Percentiles rank a stretch among this genome's conserved stretches.
These are phyloP conservation scores for Cyrtodaria siliqua DNA, from an alignment of 2,888 invertebrate genomes.

Conservation along the genomic window DNA sequence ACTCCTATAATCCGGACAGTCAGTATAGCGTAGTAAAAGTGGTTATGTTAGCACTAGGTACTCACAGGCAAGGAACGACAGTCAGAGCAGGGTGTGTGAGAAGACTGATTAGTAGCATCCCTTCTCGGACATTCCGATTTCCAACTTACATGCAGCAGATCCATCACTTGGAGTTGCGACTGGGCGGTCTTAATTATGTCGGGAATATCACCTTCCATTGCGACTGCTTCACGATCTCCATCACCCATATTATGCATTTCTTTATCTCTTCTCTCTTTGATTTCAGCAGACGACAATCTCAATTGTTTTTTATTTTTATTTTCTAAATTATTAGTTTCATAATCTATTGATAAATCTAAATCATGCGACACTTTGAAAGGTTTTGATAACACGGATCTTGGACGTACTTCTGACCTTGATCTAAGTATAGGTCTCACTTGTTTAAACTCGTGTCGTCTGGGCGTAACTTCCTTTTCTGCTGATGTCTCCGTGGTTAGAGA, in stretches of 20 bases:
- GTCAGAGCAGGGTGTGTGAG: conserved; percentile 67
- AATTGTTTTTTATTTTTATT: too few relatives aligned
- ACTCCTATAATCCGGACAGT: too few relatives aligned
- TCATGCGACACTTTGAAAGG: conserved; percentile 60
- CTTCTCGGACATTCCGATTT: conserved; percentile 66
- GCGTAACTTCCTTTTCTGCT: background rate
- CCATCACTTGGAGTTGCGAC: conserved; percentile 69
- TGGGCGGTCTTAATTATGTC: conserved; percentile 55
- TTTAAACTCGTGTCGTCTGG: too few relatives aligned
- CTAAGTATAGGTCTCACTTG: conserved; percentile 41
- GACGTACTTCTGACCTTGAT: conserved; percentile 54
- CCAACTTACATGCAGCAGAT: conserved; percentile 81
- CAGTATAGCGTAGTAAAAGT: too few relatives aligned
- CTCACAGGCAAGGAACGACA: conserved; percentile 75
- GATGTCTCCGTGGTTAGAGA: background rate
- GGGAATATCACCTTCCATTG: conserved; percentile 25
- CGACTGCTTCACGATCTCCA: conserved; percentile 5
- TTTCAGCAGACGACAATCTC: background rate
- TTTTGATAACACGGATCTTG: conserved; percentile 22
- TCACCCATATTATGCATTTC: conserved; percentile 3
- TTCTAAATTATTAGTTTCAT: conserved; percentile 37
- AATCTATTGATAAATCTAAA: conserved; percentile 7
- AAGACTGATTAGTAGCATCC: conserved; percentile 59
- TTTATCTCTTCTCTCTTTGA: background rate
- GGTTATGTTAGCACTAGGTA: conserved; percentile 52